Base-by-base conservation (phyloP, 2,113 vertebrate species). In the Geothlypis trichas region DNA sequence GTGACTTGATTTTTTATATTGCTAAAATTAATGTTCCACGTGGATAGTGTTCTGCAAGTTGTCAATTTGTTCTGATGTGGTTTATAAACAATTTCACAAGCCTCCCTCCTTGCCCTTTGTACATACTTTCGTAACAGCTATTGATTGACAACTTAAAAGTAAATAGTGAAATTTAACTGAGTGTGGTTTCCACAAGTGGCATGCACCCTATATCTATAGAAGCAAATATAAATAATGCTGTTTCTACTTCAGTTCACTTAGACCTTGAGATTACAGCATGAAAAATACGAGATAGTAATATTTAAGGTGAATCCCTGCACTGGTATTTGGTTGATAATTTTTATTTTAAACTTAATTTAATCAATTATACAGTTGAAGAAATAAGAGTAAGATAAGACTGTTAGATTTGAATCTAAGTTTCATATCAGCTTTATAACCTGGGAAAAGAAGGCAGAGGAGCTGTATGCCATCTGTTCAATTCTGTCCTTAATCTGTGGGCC, bases 71-170 rank as follows among this genome's bases (percentile, higher is more conserved):
- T 80, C 73, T 92, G 79, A 89, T 96, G 79, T 92, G 31, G 42
- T 89, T 94, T 89, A 57, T 71, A 95, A 96, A 92, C 81, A 97
- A 95, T 96, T 95, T 96, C 92, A 94, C 93, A 90, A 96, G 85
- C 28, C n/a, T 62, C 42, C 55, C n/a, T 89, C 54, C 92, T 81
- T 94, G 73, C 89, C 83, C 95, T 97, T 92, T 97, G 93, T 95
- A 96, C 88, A 95, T 79, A 96, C 75, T 96, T 97, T 97, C 78
- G 46, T 96, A 90, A 89, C 44, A n/a, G 85, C 44, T 82, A 96
- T 62, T 90, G 92, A 94, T 52, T 72, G 79, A 85, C 74, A 90
- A 28, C 85, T 97, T 84, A 47, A 97, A 98, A 97, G 96, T 68
- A 97, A 97, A 94, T 52, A 96, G 51, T 80, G 41, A 92, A 78